These are phyloP conservation scores for Parauchenoglanis ngamensis DNA, from an alignment of 2,797 vertebrate species.

Conservation along the genomic window DNA sequence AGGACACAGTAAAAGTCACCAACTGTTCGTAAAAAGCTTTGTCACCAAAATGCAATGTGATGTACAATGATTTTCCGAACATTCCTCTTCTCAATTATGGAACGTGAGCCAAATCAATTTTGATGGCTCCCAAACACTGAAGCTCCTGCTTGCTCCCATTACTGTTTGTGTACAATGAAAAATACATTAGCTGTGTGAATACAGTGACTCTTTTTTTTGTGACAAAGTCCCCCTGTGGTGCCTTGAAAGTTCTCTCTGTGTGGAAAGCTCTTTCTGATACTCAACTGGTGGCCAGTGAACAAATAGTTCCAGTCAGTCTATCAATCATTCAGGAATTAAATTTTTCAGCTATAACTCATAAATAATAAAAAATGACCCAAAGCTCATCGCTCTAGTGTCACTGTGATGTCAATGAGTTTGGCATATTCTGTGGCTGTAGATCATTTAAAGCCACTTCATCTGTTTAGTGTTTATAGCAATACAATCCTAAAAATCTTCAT, in stretches of 20 bases:
- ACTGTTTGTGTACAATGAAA: conserved; percentile 69
- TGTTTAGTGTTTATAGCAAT: not conserved
- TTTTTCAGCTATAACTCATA: not conserved
- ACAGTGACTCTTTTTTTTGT: conserved; percentile 56
- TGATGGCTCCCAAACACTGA: conserved; percentile 73
- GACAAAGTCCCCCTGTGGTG: conserved; percentile 58
- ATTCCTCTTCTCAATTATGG: conserved; percentile 73
- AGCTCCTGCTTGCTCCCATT: conserved; percentile 71
- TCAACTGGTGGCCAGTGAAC: conserved; percentile 62
- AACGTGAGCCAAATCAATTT: conserved; percentile 73
- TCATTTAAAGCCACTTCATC: not conserved
- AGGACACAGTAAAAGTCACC: conserved; percentile 65
- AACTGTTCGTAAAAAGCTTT: conserved; percentile 69
- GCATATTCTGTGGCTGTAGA: not conserved
- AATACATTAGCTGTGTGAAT: conserved; percentile 63
- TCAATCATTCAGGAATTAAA: not conserved
- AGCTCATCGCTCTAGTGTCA: not conserved
- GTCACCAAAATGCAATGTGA: conserved; percentile 73
- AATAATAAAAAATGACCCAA: not conserved
- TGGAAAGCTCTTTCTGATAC: conserved; percentile 51
- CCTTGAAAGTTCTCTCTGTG: conserved; percentile 55
- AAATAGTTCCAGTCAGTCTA: not conserved
- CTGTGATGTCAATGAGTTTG: not conserved
- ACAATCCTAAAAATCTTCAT: not conserved
- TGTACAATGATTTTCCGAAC: conserved; percentile 68